Evolutionary conservation across 1,140 invertebrate genomes (phyloP).

Genomic region (Pogonus chalceus): DNA sequence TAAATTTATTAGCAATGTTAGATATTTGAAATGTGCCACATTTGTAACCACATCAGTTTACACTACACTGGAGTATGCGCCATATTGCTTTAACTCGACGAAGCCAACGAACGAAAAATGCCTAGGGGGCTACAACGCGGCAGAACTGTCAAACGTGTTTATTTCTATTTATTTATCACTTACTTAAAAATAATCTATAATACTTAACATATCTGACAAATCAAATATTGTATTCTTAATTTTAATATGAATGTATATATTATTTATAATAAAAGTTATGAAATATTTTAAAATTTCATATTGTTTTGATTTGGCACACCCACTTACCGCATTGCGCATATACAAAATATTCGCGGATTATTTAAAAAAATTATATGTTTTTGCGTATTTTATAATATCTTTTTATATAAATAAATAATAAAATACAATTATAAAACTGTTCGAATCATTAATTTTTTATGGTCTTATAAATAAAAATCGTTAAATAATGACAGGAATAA

Average conservation of each 20-base stretch:
- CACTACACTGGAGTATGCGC: background rate
- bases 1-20: background rate
- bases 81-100: background rate
- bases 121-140: background rate
- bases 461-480: too few relatives aligned
- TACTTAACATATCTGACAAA: background rate
- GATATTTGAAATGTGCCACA: background rate
- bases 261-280: background rate
- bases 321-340: constrained; percentile 2
- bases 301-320: background rate
- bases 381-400: too few relatives aligned
- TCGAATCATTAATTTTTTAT: too few relatives aligned
- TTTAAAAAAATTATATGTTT: too few relatives aligned
- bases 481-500: too few relatives aligned
- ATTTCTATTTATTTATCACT: background rate
- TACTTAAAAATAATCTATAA: background rate
- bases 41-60: background rate
- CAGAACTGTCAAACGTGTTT: background rate
- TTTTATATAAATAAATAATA: too few relatives aligned
- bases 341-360: background rate
- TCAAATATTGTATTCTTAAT: background rate
- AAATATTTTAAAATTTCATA: background rate
- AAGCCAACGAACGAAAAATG: background rate
- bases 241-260: background rate
- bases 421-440: too few relatives aligned